phyloP scores from a whole-genome alignment of 1,140 invertebrate species.

The Heliconius congener region DNA sequence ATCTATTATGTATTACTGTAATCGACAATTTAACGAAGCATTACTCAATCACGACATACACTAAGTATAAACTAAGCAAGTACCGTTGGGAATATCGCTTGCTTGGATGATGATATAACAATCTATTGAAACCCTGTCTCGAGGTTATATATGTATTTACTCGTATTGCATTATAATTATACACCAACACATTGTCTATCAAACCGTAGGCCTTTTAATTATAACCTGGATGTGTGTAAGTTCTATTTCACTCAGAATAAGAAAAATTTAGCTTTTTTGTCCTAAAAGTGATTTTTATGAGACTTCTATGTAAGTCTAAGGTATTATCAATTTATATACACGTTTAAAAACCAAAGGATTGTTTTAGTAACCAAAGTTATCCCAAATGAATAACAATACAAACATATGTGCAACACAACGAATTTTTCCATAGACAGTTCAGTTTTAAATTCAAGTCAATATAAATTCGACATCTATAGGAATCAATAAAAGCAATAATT shows the following conservation, averaged over 20 bases:
- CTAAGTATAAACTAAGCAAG: not conserved
- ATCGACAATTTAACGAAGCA: not conserved
- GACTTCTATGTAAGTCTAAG: too few relatives aligned
- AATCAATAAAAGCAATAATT: slow-evolving; percentile 3
- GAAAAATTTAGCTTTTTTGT: too few relatives aligned
- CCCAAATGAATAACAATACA: not conserved
- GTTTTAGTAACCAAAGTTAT: not conserved
- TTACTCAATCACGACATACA: not conserved
- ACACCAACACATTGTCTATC: too few relatives aligned
- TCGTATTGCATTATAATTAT: not conserved
- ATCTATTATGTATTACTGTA: not conserved
- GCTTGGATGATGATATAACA: not conserved
- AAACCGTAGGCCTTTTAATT: too few relatives aligned
- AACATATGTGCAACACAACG: not conserved
- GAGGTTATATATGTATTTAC: not conserved
- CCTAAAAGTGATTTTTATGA: too few relatives aligned
- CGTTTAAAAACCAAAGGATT: not conserved
- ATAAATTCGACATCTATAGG: not conserved
- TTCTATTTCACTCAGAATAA: too few relatives aligned
- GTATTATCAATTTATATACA: too few relatives aligned
- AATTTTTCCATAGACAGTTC: slow-evolving; percentile 2
- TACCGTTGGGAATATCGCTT: not conserved
- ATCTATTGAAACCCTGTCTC: not conserved
- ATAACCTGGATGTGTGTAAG: too few relatives aligned
- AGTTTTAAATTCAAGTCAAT: not conserved